Conservation (phyloP, 1,140 invertebrate species). For the Heliconius hermathena region DNA sequence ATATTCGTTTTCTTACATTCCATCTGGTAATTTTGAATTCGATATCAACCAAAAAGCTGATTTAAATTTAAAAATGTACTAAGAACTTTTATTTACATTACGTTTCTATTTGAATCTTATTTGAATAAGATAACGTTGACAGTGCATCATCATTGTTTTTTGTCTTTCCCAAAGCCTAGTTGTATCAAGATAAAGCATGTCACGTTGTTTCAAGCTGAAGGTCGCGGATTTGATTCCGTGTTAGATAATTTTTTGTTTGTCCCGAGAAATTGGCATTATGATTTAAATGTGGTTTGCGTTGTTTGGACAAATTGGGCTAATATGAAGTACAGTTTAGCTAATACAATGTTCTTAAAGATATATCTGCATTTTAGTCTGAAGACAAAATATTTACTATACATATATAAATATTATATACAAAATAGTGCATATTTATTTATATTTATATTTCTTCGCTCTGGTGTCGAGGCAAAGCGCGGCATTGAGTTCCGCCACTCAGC, state of each 20-base stretch:
- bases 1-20: too few relatives aligned
- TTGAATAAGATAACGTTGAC: constrained; percentile 1
- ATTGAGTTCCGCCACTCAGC: too few relatives aligned
- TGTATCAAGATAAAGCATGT: constrained; percentile 5
- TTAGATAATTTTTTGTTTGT: constrained; percentile 7
- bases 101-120: neutral
- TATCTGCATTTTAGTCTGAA: too few relatives aligned
- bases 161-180: constrained; percentile 4
- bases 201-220: constrained; percentile 2
- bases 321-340: too few relatives aligned
- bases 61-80: neutral
- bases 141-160: neutral
- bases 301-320: neutral
- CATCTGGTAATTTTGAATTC: too few relatives aligned
- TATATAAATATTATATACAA: too few relatives aligned
- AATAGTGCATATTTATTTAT: too few relatives aligned
- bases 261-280: neutral
- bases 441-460: too few relatives aligned
- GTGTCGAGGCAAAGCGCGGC: too few relatives aligned
- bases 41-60: too few relatives aligned
- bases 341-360: too few relatives aligned
- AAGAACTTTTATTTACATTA: neutral
- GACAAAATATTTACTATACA: too few relatives aligned
- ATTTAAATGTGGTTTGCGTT: neutral
- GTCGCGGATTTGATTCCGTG: constrained; percentile 10